Conservation (phyloP, 37 sponge, comb jelly and placozoan species). For the Haliclona indistincta region DNA sequence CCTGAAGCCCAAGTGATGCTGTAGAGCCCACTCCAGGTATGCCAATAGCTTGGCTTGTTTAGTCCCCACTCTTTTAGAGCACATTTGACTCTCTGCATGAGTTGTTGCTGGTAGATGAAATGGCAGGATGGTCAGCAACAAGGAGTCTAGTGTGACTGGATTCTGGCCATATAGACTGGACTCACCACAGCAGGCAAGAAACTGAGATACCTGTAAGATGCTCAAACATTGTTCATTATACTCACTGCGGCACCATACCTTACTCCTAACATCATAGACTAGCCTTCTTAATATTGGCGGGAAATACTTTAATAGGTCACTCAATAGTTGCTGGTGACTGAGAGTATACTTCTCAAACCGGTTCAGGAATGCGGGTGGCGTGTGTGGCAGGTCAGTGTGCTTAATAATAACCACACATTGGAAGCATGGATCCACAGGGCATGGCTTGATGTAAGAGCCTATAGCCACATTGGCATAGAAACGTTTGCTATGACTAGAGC, state of each 20-base stretch:
- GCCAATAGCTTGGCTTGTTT: no score
- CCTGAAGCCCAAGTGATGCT: no score
- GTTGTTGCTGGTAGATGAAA: no score
- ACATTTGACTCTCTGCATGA: no score
- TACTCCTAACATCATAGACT: not conserved
- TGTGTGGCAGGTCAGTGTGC: conserved; percentile 42
- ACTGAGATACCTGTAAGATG: not conserved
- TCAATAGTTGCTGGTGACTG: conserved; percentile 60
- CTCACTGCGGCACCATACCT: no score
- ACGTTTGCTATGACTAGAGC: conserved; percentile 47
- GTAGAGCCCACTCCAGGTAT: no score
- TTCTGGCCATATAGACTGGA: conserved; percentile 29
- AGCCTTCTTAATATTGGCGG: conserved; percentile 23
- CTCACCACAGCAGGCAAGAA: not conserved
- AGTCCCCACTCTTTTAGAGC: no score
- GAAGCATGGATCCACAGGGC: conserved; percentile 71
- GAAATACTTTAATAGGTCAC: conserved; percentile 36
- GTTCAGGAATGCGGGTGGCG: conserved; percentile 81
- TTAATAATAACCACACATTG: conserved; percentile 83
- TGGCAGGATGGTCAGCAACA: conserved; percentile 55
- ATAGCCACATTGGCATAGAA: conserved; percentile 90
- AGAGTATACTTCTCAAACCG: conserved; percentile 85
- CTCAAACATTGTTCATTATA: not conserved
- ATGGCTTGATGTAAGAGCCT: conserved; percentile 79
- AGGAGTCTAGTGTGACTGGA: conserved; percentile 41